A percentile compares a stretch with the other conserved stretches of the same genome.
Evolutionary conservation across 2,888 invertebrate species (phyloP).

Genomic region (Chrysopilus asiliformis): DNA sequence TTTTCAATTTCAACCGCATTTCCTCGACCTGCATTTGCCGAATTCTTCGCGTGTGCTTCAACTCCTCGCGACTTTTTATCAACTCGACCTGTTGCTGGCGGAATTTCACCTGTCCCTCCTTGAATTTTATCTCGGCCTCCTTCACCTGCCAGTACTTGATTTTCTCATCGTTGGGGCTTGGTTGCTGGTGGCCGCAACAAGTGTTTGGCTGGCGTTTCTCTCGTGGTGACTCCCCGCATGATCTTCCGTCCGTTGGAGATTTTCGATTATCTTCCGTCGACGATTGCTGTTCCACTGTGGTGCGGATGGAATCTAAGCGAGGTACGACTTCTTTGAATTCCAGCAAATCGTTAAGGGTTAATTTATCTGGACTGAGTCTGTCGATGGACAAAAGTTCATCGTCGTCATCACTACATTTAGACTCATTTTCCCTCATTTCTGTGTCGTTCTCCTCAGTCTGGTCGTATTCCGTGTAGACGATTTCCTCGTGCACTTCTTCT

Average conservation of each 20-base stretch:
- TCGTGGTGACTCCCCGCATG: not conserved
- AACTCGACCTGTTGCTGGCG: constrained; percentile 31
- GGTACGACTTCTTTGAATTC: constrained; percentile 24
- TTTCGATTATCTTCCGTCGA: no score
- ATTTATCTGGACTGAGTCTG: constrained; percentile 29
- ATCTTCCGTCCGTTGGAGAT: constrained; percentile 1
- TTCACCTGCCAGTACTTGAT: constrained; percentile 30
- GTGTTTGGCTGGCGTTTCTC: constrained; percentile 3
- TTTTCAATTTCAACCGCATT: constrained; percentile 30
- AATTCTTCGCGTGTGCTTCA: constrained; percentile 29
- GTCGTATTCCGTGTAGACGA: no score
- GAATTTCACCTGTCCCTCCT: constrained; percentile 28
- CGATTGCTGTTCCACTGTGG: not conserved
- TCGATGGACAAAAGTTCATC: constrained; percentile 26
- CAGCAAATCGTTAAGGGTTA: constrained; percentile 31
- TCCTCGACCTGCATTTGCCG: constrained; percentile 30
- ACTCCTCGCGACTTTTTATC: constrained; percentile 28
- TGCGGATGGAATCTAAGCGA: not conserved
- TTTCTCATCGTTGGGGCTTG: constrained; percentile 26
- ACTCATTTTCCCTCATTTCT: no score
- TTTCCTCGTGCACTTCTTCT: no score
- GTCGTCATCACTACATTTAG: constrained; percentile 6
- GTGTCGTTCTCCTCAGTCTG: no score
- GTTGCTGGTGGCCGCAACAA: not conserved
- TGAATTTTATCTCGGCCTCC: constrained; percentile 30